A percentile compares a stretch with the other conserved stretches of the same genome.
Evolutionary conservation across 2,113 vertebrate species (phyloP).

Genomic region (Suncus etruscus): DNA sequence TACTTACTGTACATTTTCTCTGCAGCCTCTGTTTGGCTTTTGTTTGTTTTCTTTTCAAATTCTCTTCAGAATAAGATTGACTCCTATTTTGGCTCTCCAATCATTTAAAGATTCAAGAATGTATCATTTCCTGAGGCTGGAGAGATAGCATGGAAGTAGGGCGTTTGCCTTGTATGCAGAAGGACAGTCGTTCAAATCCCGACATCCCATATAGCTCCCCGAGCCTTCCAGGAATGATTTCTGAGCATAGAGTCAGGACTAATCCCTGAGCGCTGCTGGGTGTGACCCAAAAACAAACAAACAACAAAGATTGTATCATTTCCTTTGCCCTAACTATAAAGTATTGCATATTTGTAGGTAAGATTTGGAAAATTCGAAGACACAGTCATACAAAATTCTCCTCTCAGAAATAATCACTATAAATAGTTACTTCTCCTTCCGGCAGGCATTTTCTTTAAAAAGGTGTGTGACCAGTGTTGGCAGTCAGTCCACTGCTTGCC

Average conservation of each 20-base stretch:
- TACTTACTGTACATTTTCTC: too few relatives aligned
- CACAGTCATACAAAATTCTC: conserved; percentile 19
- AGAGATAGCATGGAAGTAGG: too few relatives aligned
- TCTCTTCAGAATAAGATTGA: background rate
- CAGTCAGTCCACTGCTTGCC: background rate
- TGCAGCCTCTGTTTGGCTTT: too few relatives aligned
- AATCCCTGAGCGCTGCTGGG: too few relatives aligned
- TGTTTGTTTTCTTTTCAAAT: conserved; percentile 1
- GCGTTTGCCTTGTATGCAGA: too few relatives aligned
- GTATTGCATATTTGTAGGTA: background rate
- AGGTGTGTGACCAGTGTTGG: background rate
- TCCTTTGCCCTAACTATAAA: conserved; percentile 25
- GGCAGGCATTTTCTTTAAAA: conserved; percentile 4
- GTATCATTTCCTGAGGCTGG: background rate
- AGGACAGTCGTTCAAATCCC: too few relatives aligned
- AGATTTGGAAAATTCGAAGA: background rate
- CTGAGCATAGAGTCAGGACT: too few relatives aligned
- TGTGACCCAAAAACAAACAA: too few relatives aligned
- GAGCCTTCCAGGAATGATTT: too few relatives aligned
- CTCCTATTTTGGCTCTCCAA: conserved; percentile 18
- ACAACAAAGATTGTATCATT: background rate
- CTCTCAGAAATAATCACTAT: background rate
- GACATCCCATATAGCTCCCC: too few relatives aligned
- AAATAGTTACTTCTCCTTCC: conserved; percentile 8
- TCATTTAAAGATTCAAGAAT: conserved; percentile 43